phyloP scores from a whole-genome alignment of 2,113 vertebrate genomes.

The Rhipidura dahli region DNA sequence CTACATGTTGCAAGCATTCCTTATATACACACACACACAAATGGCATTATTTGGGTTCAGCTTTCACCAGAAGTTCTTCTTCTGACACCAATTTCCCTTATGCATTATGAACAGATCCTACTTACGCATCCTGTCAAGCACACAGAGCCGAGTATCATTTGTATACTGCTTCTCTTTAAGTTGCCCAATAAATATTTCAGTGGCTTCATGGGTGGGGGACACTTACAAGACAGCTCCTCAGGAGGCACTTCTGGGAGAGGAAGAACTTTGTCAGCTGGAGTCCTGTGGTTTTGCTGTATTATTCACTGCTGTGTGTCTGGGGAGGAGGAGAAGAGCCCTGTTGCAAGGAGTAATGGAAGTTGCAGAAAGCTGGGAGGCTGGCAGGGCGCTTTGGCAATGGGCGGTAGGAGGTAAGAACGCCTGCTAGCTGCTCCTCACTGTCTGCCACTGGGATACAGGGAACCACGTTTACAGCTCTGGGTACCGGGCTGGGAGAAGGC shows the following conservation, averaged over 20 bases:
- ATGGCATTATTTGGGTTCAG: neutral
- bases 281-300: neutral
- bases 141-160: neutral
- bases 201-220: neutral
- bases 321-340: neutral
- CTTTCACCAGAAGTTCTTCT: neutral
- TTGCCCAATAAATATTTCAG: conserved; percentile 11
- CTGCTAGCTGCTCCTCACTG: neutral
- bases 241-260: neutral
- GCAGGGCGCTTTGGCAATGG: fast-evolving
- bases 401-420: fast-evolving
- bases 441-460: fast-evolving
- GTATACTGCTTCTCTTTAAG: neutral
- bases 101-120: neutral
- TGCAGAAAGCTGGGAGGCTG: neutral
- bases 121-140: neutral
- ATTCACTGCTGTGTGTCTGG: fast-evolving
- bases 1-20: neutral
- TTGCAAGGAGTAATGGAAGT: neutral
- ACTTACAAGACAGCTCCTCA: neutral
- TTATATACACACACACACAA: neutral
- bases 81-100: neutral
- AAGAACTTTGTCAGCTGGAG: neutral
- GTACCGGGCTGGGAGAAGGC: too few relatives aligned
- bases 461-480: fast-evolving